Evolutionary conservation across 2,797 vertebrate species (phyloP).

Genomic region (Tangara arthus): DNA sequence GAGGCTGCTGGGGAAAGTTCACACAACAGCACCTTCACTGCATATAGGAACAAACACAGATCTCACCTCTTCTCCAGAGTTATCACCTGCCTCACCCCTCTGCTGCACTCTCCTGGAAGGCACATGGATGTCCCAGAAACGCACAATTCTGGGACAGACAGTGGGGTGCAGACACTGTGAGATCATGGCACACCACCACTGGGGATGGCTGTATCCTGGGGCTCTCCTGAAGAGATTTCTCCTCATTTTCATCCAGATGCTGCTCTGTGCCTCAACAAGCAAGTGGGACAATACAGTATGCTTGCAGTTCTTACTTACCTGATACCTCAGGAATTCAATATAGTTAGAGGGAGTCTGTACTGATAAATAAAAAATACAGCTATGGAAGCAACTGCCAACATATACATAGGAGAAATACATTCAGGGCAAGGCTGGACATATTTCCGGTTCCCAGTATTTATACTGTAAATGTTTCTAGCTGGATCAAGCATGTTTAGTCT

Average conservation of each 20-base stretch:
- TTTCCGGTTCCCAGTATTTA: not conserved
- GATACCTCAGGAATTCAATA: not conserved
- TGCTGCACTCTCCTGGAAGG: not conserved
- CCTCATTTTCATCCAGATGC: not conserved
- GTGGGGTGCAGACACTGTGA: not conserved
- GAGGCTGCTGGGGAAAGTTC: not conserved
- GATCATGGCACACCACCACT: not conserved
- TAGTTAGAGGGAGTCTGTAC: not conserved
- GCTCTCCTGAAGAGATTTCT: not conserved
- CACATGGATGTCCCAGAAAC: rapidly evolving
- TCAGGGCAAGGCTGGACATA: not conserved
- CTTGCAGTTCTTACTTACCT: not conserved
- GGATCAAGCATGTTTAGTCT: not conserved
- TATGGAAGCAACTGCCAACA: not conserved
- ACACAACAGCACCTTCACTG: not conserved
- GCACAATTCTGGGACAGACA: not conserved
- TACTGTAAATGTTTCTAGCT: not conserved
- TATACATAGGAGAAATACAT: not conserved
- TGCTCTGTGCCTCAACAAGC: not conserved
- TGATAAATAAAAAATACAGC: not conserved
- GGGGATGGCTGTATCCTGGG: not conserved
- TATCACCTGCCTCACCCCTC: not conserved
- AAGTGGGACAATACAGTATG: not conserved
- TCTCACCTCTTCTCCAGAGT: not conserved
- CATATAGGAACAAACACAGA: not conserved